Conservation (phyloP, 2,888 invertebrate genomes). For the Chrysolina haemoptera region DNA sequence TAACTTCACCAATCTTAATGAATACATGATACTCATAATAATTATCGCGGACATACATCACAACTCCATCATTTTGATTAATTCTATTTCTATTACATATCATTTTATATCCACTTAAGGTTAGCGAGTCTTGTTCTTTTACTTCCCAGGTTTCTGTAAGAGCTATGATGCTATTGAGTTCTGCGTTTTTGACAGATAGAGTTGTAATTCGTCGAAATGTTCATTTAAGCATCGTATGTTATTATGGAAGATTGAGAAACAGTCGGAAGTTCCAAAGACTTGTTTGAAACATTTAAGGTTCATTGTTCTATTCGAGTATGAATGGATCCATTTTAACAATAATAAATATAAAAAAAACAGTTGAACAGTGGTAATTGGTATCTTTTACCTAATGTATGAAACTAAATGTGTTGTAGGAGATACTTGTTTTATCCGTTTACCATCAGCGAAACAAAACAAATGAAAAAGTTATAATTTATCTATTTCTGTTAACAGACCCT, state of each 20-base stretch:
- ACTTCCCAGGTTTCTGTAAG: conserved; percentile 23
- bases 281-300: conserved; percentile 7
- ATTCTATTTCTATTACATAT: conserved; percentile 12
- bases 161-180: conserved; percentile 17
- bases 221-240: background rate
- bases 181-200: conserved; percentile 14
- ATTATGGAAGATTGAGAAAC: conserved; percentile 18
- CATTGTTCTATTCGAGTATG: conserved; percentile 18
- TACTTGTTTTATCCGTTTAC: background rate
- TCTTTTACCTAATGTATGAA: background rate
- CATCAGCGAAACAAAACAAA: background rate
- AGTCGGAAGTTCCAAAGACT: conserved; percentile 13
- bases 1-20: conserved; percentile 11
- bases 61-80: conserved; percentile 6
- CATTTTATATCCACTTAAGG: conserved; percentile 13
- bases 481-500: conserved; percentile 2
- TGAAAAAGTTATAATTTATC: background rate
- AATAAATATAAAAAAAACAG: background rate
- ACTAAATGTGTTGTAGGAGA: background rate
- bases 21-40: conserved; percentile 17
- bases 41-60: background rate
- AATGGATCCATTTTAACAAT: conserved; percentile 15
- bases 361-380: background rate
- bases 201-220: conserved; percentile 15
- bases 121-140: conserved; percentile 6